A percentile compares a stretch with the other conserved stretches of the same genome.
Evolutionary conservation across 2,797 vertebrate species (phyloP).

Genomic region (Myotis myotis): DNA sequence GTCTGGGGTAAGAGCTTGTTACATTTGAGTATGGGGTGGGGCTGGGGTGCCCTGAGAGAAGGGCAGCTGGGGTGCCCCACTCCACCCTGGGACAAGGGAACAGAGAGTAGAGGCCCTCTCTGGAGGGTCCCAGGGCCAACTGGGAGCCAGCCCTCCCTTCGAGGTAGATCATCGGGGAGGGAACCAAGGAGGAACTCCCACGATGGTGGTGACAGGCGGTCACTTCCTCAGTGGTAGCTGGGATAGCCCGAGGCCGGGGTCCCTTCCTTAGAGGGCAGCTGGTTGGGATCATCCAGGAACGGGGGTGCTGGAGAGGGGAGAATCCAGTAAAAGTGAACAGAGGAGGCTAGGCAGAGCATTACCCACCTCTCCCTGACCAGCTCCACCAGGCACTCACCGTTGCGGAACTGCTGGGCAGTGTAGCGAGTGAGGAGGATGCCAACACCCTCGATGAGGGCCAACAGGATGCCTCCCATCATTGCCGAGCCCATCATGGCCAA

Average conservation of each 20-base stretch:
- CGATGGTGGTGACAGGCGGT: slow-evolving; percentile 2
- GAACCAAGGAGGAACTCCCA: slow-evolving; percentile 46
- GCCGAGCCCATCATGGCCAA: slow-evolving; percentile 94
- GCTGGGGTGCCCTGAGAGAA: slow-evolving; percentile 63
- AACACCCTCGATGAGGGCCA: slow-evolving; percentile 93
- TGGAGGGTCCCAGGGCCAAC: slow-evolving; percentile 45
- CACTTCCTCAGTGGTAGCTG: slow-evolving; percentile 81
- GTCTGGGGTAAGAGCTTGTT: slow-evolving; percentile 48
- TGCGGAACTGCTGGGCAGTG: slow-evolving; percentile 93
- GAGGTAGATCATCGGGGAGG: slow-evolving; percentile 73
- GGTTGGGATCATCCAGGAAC: slow-evolving; percentile 89
- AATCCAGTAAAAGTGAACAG: background rate
- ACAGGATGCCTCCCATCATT: slow-evolving; percentile 91
- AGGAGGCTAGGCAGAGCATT: background rate
- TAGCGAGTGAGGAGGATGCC: slow-evolving; percentile 95
- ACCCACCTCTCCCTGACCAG: background rate
- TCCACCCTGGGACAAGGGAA: slow-evolving; percentile 46
- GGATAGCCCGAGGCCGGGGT: slow-evolving; percentile 71
- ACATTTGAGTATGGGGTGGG: slow-evolving; percentile 49
- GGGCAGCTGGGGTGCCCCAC: slow-evolving; percentile 58
- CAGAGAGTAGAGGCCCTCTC: slow-evolving; percentile 47
- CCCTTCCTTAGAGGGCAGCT: slow-evolving; percentile 87
- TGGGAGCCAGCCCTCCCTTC: slow-evolving; percentile 74
- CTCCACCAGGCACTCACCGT: slow-evolving; percentile 85
- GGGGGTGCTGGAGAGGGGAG: slow-evolving; percentile 83